Evolutionary conservation across 2,797 vertebrate genomes (phyloP), one percentile per base, ranked within the genome.

Genomic region (Hydrolagus colliei): DNA sequence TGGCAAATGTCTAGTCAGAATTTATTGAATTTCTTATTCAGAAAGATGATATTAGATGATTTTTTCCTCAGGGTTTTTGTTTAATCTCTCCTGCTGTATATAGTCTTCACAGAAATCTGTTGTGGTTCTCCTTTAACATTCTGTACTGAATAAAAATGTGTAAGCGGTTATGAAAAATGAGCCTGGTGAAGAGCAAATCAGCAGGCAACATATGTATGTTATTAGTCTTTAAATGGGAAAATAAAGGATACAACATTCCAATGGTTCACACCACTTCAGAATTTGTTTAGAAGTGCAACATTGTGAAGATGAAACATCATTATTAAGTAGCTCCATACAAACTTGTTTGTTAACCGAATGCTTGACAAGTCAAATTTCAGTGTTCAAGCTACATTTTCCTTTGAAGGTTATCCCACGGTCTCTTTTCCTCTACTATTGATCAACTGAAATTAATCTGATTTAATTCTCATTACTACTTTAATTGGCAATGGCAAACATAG

Each of bases 141-240:
- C 59, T 61, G 11, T 27, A 11, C 20, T 41, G 27, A 8, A 67
- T 59, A 71, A 20, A 78, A 78, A 59, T 20, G 13, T 62, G 62
- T 67, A 35, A 27, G 63, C 14, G 27, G 62, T 14, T 32, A 68
- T 35, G 62, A 82, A 22, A 8, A 12, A 32, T 86, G 78, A 72
- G 22, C 12, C 35, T 88, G 79, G 86, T 68, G 82, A 86, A 82
- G 16, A 86, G n/a, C 27, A 85, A 52, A 0, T 62, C 76, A 86
- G 82, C 88, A 89, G 87, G 89, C 88, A 87, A 86, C 79, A 86
- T 89, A 75, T 88, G 61, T 86, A 82, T 88, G 88, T 86, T 89
- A 71, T 85, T 89, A 75, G 11, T 75, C 22, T 76, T 77, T n/a
- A 77, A 59, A 61, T n/a, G 59, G 75, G 12, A 61, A 77, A 10